Percentiles rank a stretch among this genome's conserved stretches.
Evolutionary conservation across 2,113 vertebrate species (phyloP).

Genomic region (Hippocampus comes): DNA sequence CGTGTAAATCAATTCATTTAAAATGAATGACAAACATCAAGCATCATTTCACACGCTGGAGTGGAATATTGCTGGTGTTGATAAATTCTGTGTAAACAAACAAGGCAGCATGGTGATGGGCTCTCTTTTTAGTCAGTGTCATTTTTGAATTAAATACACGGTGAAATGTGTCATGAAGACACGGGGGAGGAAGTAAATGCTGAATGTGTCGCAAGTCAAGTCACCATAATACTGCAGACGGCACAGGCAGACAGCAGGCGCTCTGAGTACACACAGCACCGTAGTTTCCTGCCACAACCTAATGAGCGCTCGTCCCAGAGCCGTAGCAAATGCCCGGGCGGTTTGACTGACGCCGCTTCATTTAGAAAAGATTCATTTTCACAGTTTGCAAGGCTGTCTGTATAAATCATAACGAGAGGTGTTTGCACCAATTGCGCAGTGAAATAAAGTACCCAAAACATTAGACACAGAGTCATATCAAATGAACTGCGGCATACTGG

Average conservation of each 20-base stretch:
- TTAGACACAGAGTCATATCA: not conserved
- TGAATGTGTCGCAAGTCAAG: constrained; percentile 13
- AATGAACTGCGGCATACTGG: too few relatives aligned
- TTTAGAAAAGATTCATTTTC: not conserved
- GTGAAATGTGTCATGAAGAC: constrained; percentile 23
- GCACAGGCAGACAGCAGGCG: not conserved
- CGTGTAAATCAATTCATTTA: constrained; percentile 1
- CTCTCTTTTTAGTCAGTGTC: not conserved
- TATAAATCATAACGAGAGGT: not conserved
- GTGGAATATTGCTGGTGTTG: not conserved
- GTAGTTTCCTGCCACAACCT: not conserved
- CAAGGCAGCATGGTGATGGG: not conserved
- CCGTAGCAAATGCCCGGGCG: not conserved
- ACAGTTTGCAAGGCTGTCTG: not conserved
- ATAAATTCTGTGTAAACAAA: not conserved
- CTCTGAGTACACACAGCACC: constrained; percentile 22
- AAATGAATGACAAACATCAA: not conserved
- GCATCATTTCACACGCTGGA: not conserved
- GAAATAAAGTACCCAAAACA: not conserved
- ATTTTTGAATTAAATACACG: constrained; percentile 19
- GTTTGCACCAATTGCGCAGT: not conserved
- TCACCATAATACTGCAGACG: constrained; percentile 30
- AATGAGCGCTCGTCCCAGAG: not conserved
- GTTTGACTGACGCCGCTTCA: not conserved
- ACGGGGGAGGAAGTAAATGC: constrained; percentile 27